Conservation (phyloP, 2,888 invertebrate genomes). For the Spialia ferax region DNA sequence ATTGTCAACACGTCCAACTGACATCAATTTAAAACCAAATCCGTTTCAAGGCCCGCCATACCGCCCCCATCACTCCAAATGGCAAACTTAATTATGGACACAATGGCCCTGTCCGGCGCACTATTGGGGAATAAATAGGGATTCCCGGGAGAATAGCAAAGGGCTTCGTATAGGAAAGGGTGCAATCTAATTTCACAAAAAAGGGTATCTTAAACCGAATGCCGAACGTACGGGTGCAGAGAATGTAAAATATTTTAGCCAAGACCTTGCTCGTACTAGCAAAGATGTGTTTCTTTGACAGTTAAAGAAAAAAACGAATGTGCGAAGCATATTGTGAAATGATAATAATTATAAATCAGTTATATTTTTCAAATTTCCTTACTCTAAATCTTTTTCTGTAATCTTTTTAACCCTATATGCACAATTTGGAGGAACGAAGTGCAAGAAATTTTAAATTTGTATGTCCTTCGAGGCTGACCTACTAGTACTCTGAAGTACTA, state of each 20-base stretch:
- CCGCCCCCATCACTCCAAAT: slow-evolving; percentile 47
- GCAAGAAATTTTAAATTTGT: no score
- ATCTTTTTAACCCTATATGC: no score
- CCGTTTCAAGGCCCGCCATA: slow-evolving; percentile 18
- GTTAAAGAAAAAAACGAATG: no score
- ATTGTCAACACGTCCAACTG: neutral
- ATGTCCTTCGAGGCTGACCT: no score
- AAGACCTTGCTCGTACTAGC: no score
- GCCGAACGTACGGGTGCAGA: neutral
- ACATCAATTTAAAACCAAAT: slow-evolving; percentile 13
- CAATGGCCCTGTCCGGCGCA: slow-evolving; percentile 59
- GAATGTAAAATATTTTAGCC: slow-evolving; percentile 11
- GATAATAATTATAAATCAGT: no score
- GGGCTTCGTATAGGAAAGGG: slow-evolving; percentile 66
- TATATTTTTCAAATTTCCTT: no score
- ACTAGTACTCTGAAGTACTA: no score
- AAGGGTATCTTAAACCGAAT: slow-evolving; percentile 67
- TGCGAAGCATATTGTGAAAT: no score
- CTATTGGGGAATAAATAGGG: slow-evolving; percentile 57
- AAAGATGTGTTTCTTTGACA: no score
- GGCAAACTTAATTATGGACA: slow-evolving; percentile 65
- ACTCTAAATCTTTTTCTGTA: no score
- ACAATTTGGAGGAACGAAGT: no score
- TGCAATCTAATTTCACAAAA: slow-evolving; percentile 80
- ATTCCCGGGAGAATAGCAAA: slow-evolving; percentile 58